These are phyloP conservation scores for Lichenostomus cassidix DNA, from an alignment of 2,113 vertebrate species.

Conservation along the genomic window DNA sequence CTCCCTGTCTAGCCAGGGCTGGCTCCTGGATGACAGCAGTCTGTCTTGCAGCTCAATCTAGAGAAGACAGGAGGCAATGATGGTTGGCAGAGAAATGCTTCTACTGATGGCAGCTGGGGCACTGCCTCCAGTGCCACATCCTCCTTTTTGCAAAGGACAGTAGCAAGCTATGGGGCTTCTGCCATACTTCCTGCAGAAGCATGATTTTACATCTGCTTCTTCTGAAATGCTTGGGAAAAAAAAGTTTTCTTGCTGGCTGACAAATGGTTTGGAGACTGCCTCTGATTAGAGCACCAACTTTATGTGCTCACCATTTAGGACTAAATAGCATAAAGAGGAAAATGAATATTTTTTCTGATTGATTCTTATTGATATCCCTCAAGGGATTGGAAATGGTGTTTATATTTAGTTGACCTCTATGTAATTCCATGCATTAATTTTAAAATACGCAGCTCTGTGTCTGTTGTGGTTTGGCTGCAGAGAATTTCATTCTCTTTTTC, in stretches of 20 bases:
- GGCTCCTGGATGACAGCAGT: conserved; percentile 58
- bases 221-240: conserved; percentile 28
- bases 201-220: background rate
- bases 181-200: background rate
- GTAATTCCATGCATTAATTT: background rate
- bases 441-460: fast-evolving
- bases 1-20: conserved; percentile 64
- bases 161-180: background rate
- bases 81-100: conserved; percentile 51
- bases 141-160: background rate
- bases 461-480: background rate
- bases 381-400: background rate
- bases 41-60: conserved; percentile 66
- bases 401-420: background rate
- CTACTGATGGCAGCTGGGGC: background rate
- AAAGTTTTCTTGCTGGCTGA: background rate
- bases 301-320: background rate
- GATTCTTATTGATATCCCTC: background rate
- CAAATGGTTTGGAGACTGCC: background rate
- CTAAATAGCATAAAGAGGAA: background rate
- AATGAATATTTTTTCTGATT: background rate
- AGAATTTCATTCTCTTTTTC: background rate
- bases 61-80: conserved; percentile 62
- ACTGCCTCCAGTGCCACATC: background rate
- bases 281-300: background rate